phyloP scores from a whole-genome alignment of 2,797 vertebrate species.

The Gallinago stenura region DNA sequence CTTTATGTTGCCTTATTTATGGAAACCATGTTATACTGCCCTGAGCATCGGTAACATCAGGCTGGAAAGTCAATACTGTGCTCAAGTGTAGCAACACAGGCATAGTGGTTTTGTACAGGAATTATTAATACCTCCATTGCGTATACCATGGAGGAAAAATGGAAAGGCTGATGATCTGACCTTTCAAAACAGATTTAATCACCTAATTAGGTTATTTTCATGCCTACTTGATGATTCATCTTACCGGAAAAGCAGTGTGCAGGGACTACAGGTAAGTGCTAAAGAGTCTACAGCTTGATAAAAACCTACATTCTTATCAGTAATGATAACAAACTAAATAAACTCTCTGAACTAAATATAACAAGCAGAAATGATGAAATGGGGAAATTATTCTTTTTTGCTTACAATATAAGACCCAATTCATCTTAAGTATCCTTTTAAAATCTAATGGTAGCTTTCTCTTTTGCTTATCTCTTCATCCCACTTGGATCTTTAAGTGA shows the following conservation, averaged over 20 bases:
- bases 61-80: neutral
- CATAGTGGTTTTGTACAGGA: rapidly evolving
- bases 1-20: neutral
- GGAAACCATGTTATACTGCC: rapidly evolving
- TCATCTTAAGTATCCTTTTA: neutral
- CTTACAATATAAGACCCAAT: neutral
- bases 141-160: neutral
- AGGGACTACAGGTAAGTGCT: neutral
- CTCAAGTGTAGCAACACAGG: rapidly evolving
- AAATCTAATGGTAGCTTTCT: neutral
- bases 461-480: neutral
- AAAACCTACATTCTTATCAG: neutral
- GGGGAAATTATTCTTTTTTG: neutral
- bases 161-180: neutral
- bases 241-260: neutral
- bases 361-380: neutral
- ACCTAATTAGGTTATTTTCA: constrained; percentile 3
- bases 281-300: neutral
- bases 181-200: neutral
- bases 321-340: neutral
- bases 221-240: neutral
- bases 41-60: neutral
- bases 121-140: neutral
- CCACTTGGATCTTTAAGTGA: neutral
- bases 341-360: neutral